Base-by-base conservation (phyloP, 1,140 invertebrate species). In the Rhopalosiphum padi region DNA sequence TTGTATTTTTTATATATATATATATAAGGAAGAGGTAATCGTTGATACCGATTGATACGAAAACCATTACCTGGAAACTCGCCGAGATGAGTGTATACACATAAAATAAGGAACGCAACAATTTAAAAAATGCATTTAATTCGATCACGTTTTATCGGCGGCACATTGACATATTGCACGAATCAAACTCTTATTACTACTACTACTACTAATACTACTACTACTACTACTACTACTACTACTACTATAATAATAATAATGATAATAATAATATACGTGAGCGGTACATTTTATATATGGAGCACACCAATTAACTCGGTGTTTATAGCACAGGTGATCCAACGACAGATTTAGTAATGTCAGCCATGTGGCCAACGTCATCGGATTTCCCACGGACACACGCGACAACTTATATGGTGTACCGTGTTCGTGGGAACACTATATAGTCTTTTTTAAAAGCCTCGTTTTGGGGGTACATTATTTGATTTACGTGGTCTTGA, bases 281-380 rank as follows among this genome's bases (percentile, higher is more conserved):
- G 60, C 60, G 60, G 15, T n/a, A n/a, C 60, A n/a, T 23, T 53
- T 53, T n/a, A 87, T 53, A 88, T 51, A 35, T 23, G 48, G 48
- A 89, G 43, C 43, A 22, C 60, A 83, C 46, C 60, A 37, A 91
- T 91, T 91, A 91, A 91, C 87, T 82, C 41, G 8, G 37, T 91
- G 68, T 91, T 91, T 83, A 91, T 37, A 15, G 25, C 22, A 91
- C 90, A 91, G 90, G 90, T 91, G 68, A 91, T 83, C 68, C 68
- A 91, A 83, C 90, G 68, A 91, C 25, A 91, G 90, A 91, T 91
- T 91, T 91, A 91, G 90, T 91, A 82, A 91, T 91, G 90, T 82
- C 90, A 91, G 90, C 90, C 90, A 91, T 82, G 68, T 91, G 90
- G 90, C 68, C n/a, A 91, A 91, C 43, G 68, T 91, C 90, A 51